Evolutionary conservation across 2,113 vertebrate species (phyloP).

Genomic region (Boulengerochromis microlepis): DNA sequence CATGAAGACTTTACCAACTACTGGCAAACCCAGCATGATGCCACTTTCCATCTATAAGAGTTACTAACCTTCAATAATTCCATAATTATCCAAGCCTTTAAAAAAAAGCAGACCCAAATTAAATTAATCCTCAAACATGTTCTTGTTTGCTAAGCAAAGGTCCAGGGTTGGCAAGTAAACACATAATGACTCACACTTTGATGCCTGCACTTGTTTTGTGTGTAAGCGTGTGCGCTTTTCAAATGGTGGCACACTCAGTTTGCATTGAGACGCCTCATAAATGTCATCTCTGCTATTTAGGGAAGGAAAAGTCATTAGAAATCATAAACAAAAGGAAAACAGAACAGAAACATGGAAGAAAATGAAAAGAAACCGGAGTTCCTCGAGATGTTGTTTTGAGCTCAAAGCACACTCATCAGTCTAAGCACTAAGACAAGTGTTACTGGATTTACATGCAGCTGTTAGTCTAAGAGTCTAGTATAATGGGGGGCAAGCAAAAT

Average conservation of each 20-base stretch:
- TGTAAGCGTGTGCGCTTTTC: not conserved
- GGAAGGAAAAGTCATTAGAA: not conserved
- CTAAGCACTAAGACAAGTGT: not conserved
- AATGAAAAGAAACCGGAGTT: not conserved
- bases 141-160: slow-evolving; percentile 22
- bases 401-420: not conserved
- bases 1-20: not conserved
- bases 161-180: slow-evolving; percentile 28
- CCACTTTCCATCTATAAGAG: not conserved
- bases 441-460: not conserved
- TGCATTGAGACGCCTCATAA: not conserved
- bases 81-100: not conserved
- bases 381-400: not conserved
- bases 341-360: not conserved
- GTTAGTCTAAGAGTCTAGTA: not conserved
- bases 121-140: not conserved
- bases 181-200: slow-evolving; percentile 47
- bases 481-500: not conserved
- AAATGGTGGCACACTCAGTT: slow-evolving; percentile 12
- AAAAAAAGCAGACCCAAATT: not conserved
- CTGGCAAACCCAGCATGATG: not conserved
- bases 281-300: slow-evolving; percentile 3
- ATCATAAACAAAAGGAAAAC: not conserved
- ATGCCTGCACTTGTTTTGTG: not conserved
- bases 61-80: not conserved